Conservation (phyloP, 2,888 invertebrate species). For the Dysmachus trigonus region DNA sequence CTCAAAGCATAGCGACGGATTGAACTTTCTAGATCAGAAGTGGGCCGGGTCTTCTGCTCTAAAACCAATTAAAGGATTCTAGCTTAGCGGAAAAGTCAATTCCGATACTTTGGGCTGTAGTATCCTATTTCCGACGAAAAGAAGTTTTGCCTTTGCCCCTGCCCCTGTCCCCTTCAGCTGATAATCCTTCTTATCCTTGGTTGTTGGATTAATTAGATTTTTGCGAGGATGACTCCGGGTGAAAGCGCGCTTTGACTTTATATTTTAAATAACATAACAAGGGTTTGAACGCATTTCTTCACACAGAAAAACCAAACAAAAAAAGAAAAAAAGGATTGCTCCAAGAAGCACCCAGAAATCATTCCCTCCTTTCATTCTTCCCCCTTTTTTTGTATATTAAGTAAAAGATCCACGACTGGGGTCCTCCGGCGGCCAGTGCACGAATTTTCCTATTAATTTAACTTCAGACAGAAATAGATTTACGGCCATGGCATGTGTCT, state of each 20-base stretch:
- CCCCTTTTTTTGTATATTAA: neutral
- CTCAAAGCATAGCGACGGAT: neutral
- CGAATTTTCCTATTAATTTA: constrained; percentile 34
- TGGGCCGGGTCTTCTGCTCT: neutral
- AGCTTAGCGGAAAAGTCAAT: constrained; percentile 33
- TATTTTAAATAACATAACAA: neutral
- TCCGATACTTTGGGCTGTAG: neutral
- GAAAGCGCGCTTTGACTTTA: neutral
- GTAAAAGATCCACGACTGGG: neutral
- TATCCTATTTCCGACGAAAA: neutral
- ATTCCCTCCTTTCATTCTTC: neutral
- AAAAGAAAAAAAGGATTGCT: neutral
- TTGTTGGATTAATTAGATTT: constrained; percentile 34
- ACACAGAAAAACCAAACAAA: no score
- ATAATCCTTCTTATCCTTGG: neutral
- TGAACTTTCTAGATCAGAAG: neutral
- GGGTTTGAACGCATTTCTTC: neutral
- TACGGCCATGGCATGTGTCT: constrained; percentile 28
- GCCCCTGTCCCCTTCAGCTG: neutral
- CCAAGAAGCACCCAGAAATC: no score
- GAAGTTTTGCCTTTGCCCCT: neutral
- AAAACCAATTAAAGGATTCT: constrained; percentile 29
- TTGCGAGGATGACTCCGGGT: neutral
- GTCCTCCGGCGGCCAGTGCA: neutral
- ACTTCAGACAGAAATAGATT: constrained; percentile 31